These are phyloP conservation scores for Ips nitidus DNA, from an alignment of 1,140 invertebrate species.

Conservation along the genomic window DNA sequence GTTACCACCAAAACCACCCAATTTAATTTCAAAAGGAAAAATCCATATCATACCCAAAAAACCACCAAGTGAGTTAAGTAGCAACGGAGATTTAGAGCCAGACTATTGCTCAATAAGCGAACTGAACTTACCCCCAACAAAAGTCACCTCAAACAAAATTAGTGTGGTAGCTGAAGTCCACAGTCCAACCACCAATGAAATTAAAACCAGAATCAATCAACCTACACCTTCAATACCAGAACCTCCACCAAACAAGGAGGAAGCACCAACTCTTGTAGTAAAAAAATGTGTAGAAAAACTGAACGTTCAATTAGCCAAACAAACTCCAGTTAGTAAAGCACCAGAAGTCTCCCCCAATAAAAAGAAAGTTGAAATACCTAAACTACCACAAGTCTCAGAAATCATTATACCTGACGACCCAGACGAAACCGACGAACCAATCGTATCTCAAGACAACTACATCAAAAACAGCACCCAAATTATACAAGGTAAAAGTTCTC, in stretches of 20 bases:
- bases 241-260: constrained; percentile 5
- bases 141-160: constrained; percentile 40
- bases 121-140: constrained; percentile 61
- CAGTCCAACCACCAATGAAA: constrained; percentile 36
- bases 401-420: constrained; percentile 63
- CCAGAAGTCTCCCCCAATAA: constrained; percentile 39
- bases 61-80: constrained; percentile 31
- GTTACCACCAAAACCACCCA: constrained; percentile 69
- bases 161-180: constrained; percentile 50
- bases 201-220: constrained; percentile 36
- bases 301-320: constrained; percentile 47
- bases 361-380: constrained; percentile 61
- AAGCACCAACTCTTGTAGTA: constrained; percentile 39
- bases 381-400: constrained; percentile 63
- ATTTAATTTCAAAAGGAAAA: constrained; percentile 63
- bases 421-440: constrained; percentile 49
- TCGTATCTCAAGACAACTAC: constrained; percentile 50
- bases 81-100: constrained; percentile 57
- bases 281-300: constrained; percentile 48
- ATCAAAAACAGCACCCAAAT: constrained; percentile 51
- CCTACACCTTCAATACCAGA: constrained; percentile 5
- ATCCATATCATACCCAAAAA: constrained; percentile 40
- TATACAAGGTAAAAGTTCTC: constrained; percentile 33
- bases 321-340: constrained; percentile 41
- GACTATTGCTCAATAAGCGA: constrained; percentile 67